phyloP scores from a whole-genome alignment of 2,113 vertebrate genomes.

The Pygoscelis antarcticus region DNA sequence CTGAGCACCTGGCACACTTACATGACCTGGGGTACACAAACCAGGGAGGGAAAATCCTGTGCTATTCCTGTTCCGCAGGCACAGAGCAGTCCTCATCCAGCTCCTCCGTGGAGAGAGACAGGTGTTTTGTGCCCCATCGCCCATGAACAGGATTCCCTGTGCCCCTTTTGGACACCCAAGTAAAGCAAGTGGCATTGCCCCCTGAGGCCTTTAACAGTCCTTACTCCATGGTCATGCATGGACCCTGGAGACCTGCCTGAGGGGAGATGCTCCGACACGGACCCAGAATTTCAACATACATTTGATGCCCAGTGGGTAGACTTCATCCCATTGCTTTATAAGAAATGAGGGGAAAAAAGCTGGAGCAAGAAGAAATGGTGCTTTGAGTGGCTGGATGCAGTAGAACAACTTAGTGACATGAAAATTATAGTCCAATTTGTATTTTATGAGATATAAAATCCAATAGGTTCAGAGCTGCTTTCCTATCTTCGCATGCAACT shows the following conservation, averaged over 20 bases:
- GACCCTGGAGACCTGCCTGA: neutral
- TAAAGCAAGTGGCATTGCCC: neutral
- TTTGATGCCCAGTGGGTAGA: neutral
- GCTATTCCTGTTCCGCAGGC: neutral
- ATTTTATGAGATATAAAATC: neutral
- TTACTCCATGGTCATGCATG: neutral
- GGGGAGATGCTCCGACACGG: no score
- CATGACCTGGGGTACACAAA: fast-evolving
- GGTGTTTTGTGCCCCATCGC: no score
- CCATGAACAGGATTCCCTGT: fast-evolving
- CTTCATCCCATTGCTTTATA: neutral
- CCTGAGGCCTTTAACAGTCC: neutral
- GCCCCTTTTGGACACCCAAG: neutral
- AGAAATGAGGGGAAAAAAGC: neutral
- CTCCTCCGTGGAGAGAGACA: neutral
- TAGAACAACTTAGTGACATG: neutral
- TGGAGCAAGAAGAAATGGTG: neutral
- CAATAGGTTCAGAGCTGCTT: neutral
- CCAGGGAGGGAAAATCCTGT: fast-evolving
- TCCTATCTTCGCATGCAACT: neutral
- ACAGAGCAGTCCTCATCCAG: neutral
- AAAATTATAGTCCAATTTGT: neutral
- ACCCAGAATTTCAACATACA: neutral
- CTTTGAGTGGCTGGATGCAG: neutral
- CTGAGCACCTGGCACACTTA: no score